phyloP scores from a whole-genome alignment of 2,113 vertebrate species.

The Perca flavescens region DNA sequence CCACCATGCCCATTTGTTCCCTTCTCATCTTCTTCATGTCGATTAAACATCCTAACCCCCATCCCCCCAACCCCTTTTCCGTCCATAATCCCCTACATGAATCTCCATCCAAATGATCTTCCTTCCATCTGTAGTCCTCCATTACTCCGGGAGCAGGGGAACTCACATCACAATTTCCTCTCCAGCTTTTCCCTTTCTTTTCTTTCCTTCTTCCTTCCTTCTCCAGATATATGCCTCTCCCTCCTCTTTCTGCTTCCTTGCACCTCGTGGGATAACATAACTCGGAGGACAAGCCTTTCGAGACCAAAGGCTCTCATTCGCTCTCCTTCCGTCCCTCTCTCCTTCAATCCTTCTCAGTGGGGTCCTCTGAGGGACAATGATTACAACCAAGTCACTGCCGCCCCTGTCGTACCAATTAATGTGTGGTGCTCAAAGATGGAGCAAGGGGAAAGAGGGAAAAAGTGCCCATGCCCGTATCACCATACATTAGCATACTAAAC shows the following conservation, averaged over 20 bases:
- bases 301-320: constrained; percentile 52
- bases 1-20: constrained; percentile 12
- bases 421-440: constrained; percentile 69
- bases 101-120: constrained; percentile 43
- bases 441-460: constrained; percentile 42
- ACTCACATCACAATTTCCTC: constrained; percentile 56
- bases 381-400: constrained; percentile 76
- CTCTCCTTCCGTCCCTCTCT: constrained; percentile 44
- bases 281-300: constrained; percentile 61
- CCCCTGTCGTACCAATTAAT: constrained; percentile 80
- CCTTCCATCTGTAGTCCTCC: constrained; percentile 47
- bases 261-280: constrained; percentile 64
- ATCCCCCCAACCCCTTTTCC: not conserved
- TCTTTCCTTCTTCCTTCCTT: constrained; percentile 24
- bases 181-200: constrained; percentile 38
- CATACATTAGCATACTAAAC: constrained; percentile 83
- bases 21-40: constrained; percentile 49
- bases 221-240: constrained; percentile 46
- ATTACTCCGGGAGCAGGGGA: constrained; percentile 25
- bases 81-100: constrained; percentile 63
- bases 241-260: constrained; percentile 42
- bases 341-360: constrained; percentile 62
- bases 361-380: constrained; percentile 76
- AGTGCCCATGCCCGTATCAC: constrained; percentile 60
- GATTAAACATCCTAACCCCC: constrained; percentile 44